Conservation (phyloP, 2,113 vertebrate genomes). For the Pitta sordida region DNA sequence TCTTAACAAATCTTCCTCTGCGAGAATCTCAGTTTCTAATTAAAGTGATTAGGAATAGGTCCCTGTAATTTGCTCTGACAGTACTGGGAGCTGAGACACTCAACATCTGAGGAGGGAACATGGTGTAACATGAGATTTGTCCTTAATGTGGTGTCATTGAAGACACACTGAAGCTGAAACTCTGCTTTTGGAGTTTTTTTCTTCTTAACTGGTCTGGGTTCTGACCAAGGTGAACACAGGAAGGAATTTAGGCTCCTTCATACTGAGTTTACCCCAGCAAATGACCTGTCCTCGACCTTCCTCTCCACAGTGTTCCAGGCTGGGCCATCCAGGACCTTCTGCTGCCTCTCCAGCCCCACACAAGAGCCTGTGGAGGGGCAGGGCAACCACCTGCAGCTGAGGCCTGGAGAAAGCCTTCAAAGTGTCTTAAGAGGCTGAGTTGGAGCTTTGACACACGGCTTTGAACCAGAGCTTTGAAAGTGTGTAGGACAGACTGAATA, state of each 20-base stretch:
- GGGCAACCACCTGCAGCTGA: neutral
- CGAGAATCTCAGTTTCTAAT: neutral
- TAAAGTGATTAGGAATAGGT: neutral
- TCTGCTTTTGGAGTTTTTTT: neutral
- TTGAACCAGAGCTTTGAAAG: neutral
- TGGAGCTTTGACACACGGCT: neutral
- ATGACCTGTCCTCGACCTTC: neutral
- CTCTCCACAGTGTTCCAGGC: neutral
- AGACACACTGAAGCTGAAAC: neutral
- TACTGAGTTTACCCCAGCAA: neutral
- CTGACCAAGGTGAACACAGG: fast-evolving
- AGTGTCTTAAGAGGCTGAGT: neutral
- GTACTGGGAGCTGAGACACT: neutral
- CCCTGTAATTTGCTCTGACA: neutral
- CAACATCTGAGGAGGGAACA: neutral
- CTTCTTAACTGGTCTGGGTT: neutral
- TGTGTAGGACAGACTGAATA: neutral
- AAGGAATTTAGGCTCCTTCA: neutral
- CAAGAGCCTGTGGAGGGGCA: neutral
- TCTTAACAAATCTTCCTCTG: neutral
- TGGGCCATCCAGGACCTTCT: neutral
- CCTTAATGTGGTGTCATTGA: neutral
- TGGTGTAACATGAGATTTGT: neutral
- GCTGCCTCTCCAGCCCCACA: neutral
- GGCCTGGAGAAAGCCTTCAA: neutral